These are phyloP conservation scores for Onchidella celtica DNA, from an alignment of 2,888 invertebrate species.

Conservation along the genomic window DNA sequence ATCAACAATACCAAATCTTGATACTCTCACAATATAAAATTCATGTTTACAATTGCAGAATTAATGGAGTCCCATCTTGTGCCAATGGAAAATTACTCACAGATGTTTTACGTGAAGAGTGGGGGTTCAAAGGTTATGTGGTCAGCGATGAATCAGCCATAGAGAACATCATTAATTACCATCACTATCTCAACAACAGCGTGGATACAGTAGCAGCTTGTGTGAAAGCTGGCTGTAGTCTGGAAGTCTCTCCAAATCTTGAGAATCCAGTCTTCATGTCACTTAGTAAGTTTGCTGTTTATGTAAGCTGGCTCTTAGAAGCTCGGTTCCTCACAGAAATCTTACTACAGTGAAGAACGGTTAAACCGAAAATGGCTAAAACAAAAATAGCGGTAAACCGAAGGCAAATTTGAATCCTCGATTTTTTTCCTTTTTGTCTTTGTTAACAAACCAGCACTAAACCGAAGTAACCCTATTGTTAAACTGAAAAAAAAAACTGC, in stretches of 20 bases:
- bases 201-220: slow-evolving; percentile 68
- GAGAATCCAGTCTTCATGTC: slow-evolving; percentile 43
- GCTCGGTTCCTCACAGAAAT: no score
- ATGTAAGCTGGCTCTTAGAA: neutral
- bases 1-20: no score
- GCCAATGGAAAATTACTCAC: slow-evolving; percentile 72
- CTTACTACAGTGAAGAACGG: no score
- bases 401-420: no score
- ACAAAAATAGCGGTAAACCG: no score
- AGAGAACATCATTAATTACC: slow-evolving; percentile 68
- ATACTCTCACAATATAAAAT: no score
- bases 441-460: no score
- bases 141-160: slow-evolving; percentile 77
- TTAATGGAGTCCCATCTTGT: slow-evolving; percentile 78
- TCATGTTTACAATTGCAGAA: no score
- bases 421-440: no score
- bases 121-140: slow-evolving; percentile 76
- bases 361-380: no score
- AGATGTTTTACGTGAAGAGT: slow-evolving; percentile 70
- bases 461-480: no score
- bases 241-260: slow-evolving; percentile 63
- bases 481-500: no score
- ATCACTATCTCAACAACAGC: slow-evolving; percentile 68
- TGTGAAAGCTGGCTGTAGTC: slow-evolving; percentile 71
- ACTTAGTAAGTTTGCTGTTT: slow-evolving; percentile 36